Percentiles rank a stretch among this genome's conserved stretches.
Evolutionary conservation across 2,888 invertebrate genomes (phyloP).

Genomic region (Boloria selene): DNA sequence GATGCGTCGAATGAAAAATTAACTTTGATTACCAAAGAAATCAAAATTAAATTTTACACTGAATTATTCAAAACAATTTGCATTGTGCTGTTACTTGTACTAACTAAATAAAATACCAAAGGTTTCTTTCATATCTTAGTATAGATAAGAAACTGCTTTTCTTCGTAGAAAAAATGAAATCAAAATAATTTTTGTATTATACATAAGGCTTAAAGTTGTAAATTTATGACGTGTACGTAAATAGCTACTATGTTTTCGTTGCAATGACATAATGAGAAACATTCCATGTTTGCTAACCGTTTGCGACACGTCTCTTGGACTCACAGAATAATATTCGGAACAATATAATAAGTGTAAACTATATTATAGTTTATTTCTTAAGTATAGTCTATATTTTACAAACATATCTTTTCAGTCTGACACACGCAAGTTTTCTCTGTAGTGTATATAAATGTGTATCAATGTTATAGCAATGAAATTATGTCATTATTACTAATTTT

Average conservation of each 20-base stretch:
- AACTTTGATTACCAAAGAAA: too few species aligned
- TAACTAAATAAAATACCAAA: conserved; percentile 19
- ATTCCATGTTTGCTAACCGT: conserved; percentile 73
- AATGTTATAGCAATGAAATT: conserved; percentile 79
- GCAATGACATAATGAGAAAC: conserved; percentile 64
- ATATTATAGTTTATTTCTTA: conserved; percentile 70
- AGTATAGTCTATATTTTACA: conserved; percentile 73
- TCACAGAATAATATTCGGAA: conserved; percentile 69
- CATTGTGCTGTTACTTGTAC: conserved; percentile 1
- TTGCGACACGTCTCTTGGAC: conserved; percentile 44
- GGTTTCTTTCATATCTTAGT: conserved; percentile 9
- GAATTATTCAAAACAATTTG: not conserved
- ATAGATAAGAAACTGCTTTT: not conserved
- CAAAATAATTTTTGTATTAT: too few species aligned
- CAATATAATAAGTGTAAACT: conserved; percentile 71
- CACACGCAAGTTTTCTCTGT: conserved; percentile 81
- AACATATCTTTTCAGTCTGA: conserved; percentile 79
- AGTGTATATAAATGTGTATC: conserved; percentile 76
- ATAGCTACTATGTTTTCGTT: conserved; percentile 45
- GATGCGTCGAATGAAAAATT: too few species aligned
- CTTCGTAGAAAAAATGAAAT: not conserved
- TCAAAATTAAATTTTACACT: too few species aligned
- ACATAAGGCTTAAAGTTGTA: conserved; percentile 13
- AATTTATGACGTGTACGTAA: conserved; percentile 6
- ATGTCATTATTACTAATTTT: conserved; percentile 66